phyloP scores from a whole-genome alignment of 2,797 vertebrate species.

The Crenichthys baileyi region DNA sequence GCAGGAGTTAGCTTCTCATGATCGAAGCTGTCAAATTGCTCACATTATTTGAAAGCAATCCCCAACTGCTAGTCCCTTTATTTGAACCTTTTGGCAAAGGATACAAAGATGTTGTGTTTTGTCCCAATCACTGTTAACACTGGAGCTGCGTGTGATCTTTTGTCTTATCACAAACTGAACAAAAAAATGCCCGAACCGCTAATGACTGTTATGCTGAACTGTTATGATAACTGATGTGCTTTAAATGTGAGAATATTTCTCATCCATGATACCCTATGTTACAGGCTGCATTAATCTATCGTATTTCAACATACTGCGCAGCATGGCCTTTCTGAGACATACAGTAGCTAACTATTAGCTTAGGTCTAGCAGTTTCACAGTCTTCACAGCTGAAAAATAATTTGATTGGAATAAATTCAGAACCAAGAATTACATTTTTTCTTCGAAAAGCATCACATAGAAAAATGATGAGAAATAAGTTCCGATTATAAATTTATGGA shows the following conservation, averaged over 20 bases:
- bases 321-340: slow-evolving; percentile 3
- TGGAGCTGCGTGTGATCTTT: slow-evolving; percentile 16
- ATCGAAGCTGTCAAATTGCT: slow-evolving; percentile 52
- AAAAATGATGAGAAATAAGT: background rate
- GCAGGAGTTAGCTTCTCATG: slow-evolving; percentile 19
- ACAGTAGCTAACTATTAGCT: background rate
- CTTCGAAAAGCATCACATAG: background rate
- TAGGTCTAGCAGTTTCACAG: background rate
- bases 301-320: background rate
- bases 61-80: slow-evolving; percentile 25
- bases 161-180: slow-evolving; percentile 29
- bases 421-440: background rate
- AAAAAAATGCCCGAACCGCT: slow-evolving; percentile 16
- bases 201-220: too few species aligned
- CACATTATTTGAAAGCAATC: slow-evolving; percentile 45
- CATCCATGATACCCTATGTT: slow-evolving; percentile 5
- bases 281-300: slow-evolving; percentile 3
- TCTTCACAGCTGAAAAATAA: background rate
- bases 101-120: slow-evolving; percentile 28
- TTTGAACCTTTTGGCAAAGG: slow-evolving; percentile 39
- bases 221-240: slow-evolving; percentile 20
- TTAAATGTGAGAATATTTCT: slow-evolving; percentile 25
- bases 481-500: background rate
- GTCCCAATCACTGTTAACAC: slow-evolving; percentile 34
- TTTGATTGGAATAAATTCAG: background rate